Conservation (phyloP, 2,113 vertebrate genomes). For the Platysteira castanea region DNA sequence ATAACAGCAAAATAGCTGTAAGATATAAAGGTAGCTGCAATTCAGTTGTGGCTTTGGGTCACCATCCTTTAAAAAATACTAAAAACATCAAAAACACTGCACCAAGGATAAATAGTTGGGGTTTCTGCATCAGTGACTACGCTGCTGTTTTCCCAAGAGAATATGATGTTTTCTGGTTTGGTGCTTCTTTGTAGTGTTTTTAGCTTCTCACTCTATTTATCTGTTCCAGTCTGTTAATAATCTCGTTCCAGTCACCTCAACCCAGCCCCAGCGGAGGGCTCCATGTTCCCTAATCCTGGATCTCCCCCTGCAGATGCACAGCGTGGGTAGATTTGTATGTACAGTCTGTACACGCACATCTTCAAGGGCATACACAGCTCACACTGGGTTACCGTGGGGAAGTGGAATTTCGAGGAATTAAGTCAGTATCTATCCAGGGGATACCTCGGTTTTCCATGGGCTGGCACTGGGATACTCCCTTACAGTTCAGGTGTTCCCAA, state of each 20-base stretch:
- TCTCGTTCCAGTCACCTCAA: accelerated
- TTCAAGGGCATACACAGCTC: not conserved
- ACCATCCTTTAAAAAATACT: not conserved
- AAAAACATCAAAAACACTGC: not conserved
- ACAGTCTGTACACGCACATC: not conserved
- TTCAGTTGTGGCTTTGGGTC: not conserved
- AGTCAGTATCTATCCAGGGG: not conserved
- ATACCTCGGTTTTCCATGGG: not conserved
- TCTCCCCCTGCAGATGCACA: not conserved
- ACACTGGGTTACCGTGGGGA: accelerated
- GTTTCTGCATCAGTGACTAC: not conserved
- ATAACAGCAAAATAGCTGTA: not conserved
- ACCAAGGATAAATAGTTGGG: not conserved
- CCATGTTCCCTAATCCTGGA: not conserved
- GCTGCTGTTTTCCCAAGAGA: not conserved
- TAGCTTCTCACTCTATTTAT: not conserved
- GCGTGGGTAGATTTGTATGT: accelerated
- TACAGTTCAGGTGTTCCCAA: not conserved
- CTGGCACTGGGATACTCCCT: not conserved
- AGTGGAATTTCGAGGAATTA: not conserved
- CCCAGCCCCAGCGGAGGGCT: not conserved
- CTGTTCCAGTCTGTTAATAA: not conserved
- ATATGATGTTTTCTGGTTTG: not conserved
- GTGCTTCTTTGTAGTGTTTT: not conserved
- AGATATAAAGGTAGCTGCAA: not conserved